Base-by-base conservation (phyloP, 2,797 vertebrate species). In the Poeciliopsis infans region DNA sequence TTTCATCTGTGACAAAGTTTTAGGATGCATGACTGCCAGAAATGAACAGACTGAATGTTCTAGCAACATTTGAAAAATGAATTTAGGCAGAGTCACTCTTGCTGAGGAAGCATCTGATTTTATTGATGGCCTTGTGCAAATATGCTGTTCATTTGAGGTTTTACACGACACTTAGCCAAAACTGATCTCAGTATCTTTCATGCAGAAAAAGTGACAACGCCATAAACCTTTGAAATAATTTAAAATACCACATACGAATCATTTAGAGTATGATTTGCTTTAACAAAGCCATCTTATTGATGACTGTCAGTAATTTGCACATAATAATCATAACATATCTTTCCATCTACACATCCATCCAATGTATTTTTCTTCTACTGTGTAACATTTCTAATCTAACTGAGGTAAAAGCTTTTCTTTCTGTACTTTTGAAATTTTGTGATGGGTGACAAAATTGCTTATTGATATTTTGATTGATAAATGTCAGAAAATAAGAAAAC, bases 101-200 rank as follows among this genome's bases (percentile, higher is more conserved):
- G 78, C 79, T 82, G 79, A 84, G 78, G 74, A 85, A 82, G 72
- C 0, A 20, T 90, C 75, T 86, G 72, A 84, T 82, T 79, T 72
- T 75, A 76, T 83, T 88, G 72, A 82, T 85, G 82, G 49, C 81
- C 79, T 76, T 86, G 39, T 89, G 73, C 74, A 87, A 82, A 83
- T 76, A 72, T 53, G 28, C 86, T 57, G n/a, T 81, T 66, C n/a
- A 43, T 73, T 85, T 51, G 36, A 79, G 33, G 43, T 82, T 79
- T 80, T 83, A 39, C n/a, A 66, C 5, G 72, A 70, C 4, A 75
- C 39, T 28, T 82, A 43, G 72, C 61, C 64, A 47, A 81, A 68
- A 66, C 20, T 41, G 46, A 20, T n/a, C 68, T 33, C 16, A 55
- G 77, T 72, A 23, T 73, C 15, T 76, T 83, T 70, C 31, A 75